phyloP scores from a whole-genome alignment of 2,888 invertebrate genomes.

The Drosophila kanekoi region DNA sequence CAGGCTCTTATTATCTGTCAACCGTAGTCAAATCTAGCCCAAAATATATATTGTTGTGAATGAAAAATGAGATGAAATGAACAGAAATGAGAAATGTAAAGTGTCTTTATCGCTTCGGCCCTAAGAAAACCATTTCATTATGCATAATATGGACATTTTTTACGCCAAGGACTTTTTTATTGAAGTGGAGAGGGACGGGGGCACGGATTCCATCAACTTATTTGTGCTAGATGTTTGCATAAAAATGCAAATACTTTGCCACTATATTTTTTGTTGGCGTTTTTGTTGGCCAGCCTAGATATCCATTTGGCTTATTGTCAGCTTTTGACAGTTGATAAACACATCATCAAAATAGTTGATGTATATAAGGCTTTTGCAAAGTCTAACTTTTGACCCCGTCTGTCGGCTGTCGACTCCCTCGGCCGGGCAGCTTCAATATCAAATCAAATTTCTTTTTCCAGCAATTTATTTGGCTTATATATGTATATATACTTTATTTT shows the following conservation, averaged over 20 bases:
- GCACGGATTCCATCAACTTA: conserved; percentile 22
- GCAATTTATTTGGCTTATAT: conserved; percentile 41
- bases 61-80: conserved; percentile 9
- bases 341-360: conserved; percentile 55
- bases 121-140: conserved; percentile 66
- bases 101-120: conserved; percentile 51
- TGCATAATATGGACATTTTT: conserved; percentile 53
- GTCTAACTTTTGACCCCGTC: conserved; percentile 23
- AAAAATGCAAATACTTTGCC: conserved; percentile 55
- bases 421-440: conserved; percentile 47
- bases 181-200: background rate
- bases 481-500: conserved; percentile 15
- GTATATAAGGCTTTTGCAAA: background rate
- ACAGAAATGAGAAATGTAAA: conserved; percentile 44
- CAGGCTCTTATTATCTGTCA: conserved; percentile 28
- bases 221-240: conserved; percentile 55
- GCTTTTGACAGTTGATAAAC: conserved; percentile 64
- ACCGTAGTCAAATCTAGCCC: conserved; percentile 24
- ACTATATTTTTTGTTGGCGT: conserved; percentile 31
- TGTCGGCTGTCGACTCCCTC: conserved; percentile 4
- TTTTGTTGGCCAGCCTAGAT: conserved; percentile 31
- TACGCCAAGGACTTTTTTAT: background rate
- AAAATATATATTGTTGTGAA: conserved; percentile 16
- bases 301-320: conserved; percentile 65
- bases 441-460: conserved; percentile 61